Conservation (phyloP, 1,140 invertebrate species). For the Gyrodactylus salaris region DNA sequence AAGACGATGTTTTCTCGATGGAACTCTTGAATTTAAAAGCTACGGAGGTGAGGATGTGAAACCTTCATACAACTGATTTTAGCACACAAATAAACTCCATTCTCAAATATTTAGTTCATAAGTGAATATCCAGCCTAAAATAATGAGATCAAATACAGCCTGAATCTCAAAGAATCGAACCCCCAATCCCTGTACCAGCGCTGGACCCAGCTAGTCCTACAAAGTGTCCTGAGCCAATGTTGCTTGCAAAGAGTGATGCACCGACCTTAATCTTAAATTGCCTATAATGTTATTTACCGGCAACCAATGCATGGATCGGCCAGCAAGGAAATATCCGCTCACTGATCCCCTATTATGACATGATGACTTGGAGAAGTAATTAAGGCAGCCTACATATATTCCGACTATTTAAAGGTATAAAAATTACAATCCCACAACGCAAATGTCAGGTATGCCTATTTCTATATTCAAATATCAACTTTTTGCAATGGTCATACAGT, state of each 20-base stretch:
- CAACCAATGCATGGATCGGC: slow-evolving; percentile 17
- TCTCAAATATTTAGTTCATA: slow-evolving; percentile 26
- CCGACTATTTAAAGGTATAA: not conserved
- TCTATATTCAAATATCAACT: not conserved
- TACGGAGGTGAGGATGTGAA: slow-evolving; percentile 25
- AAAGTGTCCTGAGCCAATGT: slow-evolving; percentile 28
- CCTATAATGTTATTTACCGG: slow-evolving; percentile 12
- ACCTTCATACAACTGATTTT: slow-evolving; percentile 25
- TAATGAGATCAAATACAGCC: not conserved
- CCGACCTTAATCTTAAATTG: slow-evolving; percentile 20
- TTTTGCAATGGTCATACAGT: too few relatives aligned
- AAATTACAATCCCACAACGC: not conserved
- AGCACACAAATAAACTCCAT: too few relatives aligned
- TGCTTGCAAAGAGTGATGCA: slow-evolving; percentile 29
- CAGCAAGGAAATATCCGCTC: slow-evolving; percentile 18
- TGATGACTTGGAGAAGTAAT: slow-evolving; percentile 14
- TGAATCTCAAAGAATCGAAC: slow-evolving; percentile 1
- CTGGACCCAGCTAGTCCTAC: slow-evolving; percentile 28
- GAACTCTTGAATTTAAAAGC: slow-evolving; percentile 22
- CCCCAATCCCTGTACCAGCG: slow-evolving; percentile 21
- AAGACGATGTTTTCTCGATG: slow-evolving; percentile 24
- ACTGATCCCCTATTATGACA: slow-evolving; percentile 15
- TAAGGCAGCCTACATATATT: not conserved
- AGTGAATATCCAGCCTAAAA: slow-evolving; percentile 27
- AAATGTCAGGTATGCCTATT: not conserved